Base-by-base conservation (phyloP, 2,888 invertebrate genomes). In the Aplocera efformata region DNA sequence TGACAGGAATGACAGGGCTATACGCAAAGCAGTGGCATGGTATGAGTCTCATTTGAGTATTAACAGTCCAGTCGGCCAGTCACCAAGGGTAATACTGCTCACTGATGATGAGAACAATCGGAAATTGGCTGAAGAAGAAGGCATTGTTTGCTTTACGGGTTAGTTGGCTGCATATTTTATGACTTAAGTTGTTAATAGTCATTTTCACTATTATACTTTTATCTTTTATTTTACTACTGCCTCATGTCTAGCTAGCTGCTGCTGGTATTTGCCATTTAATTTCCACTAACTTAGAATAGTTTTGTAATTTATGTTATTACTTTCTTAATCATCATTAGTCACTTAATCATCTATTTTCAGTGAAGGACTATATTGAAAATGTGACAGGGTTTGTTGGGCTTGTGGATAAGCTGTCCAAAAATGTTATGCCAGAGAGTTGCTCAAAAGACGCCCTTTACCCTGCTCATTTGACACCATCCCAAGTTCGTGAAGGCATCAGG, bases 1-100 rank as follows among this genome's bases (percentile, higher is more conserved):
- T 80, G 97, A 98, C 72, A 91, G 97, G 48, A 98, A 98, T 86
- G 97, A 98, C 70, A 88, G 97, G 58, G 96, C 97, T 6, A 97
- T 98, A 52, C 90, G 97, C 29, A 85, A 90, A 53, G 94, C 96
- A 1, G 90, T 93, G 0, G 81, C 89, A 9, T 98, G 98, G 97
- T 98, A 97, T 63, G 91, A 93, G 42, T 68, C 89, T 0, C 98
- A 98, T 75, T 74, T 96, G 38, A 77, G 77, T 10, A 67, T 66
- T 1, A 77, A 79, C 22, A 67, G 69, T 35, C 50, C 65, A 0
- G 59, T 48, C 0, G 70, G 71, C 1, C 48, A 60, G 7, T 62
- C 80, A 10, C 90, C 94, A 0, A 90, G 91, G 43, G 91, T 95
- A 35, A 88, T 98, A 8, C 85, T 98, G 10, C 77, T 98, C 5